Evolutionary conservation across 2,113 vertebrate species (phyloP).

Genomic region (Tragelaphus scriptus): DNA sequence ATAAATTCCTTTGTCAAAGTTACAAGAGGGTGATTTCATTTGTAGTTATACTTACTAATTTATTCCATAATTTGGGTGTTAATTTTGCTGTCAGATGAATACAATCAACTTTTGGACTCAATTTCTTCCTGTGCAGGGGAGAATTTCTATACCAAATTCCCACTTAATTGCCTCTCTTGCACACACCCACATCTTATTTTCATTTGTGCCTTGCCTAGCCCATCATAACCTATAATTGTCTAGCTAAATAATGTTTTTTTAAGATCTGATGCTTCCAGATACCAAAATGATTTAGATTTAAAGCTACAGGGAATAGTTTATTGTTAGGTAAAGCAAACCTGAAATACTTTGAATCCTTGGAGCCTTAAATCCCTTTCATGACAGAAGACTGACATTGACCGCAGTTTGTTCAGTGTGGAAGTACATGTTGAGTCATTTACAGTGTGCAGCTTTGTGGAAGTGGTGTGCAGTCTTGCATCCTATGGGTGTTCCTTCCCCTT

Average conservation of each 20-base stretch:
- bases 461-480: background rate
- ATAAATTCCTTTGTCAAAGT: slow-evolving; percentile 46
- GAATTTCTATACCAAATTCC: slow-evolving; percentile 45
- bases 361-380: background rate
- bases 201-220: slow-evolving; percentile 22
- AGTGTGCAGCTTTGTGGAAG: background rate
- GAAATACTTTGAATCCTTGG: background rate
- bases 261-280: slow-evolving; percentile 27
- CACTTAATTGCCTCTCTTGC: slow-evolving; percentile 41
- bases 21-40: slow-evolving; percentile 42
- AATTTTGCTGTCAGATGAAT: slow-evolving; percentile 57
- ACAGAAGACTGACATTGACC: background rate
- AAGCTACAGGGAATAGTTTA: slow-evolving; percentile 10
- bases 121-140: slow-evolving; percentile 47
- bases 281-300: slow-evolving; percentile 36
- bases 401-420: background rate
- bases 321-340: background rate
- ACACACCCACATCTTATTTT: slow-evolving; percentile 48
- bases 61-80: slow-evolving; percentile 57
- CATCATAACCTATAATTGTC: slow-evolving; percentile 49
- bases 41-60: slow-evolving; percentile 56
- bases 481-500: background rate
- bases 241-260: slow-evolving; percentile 29
- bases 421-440: background rate
- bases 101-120: slow-evolving; percentile 49